phyloP scores from a whole-genome alignment of 2,113 vertebrate genomes.

The Gnathonemus echidnorhynchus region DNA sequence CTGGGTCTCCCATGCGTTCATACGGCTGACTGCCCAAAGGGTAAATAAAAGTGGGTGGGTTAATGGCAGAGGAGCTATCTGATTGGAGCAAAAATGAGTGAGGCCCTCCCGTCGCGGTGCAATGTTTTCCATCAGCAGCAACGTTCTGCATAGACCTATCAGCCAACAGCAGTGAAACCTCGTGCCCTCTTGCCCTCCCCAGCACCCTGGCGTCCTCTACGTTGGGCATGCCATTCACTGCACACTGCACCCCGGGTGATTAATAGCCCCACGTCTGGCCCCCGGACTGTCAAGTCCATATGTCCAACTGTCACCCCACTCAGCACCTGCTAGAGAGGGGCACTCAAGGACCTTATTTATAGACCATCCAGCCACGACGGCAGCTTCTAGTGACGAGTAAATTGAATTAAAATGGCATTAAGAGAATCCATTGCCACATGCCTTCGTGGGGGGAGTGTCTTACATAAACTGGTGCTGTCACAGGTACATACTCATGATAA shows the following conservation, averaged over 20 bases:
- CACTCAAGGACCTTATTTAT: not conserved
- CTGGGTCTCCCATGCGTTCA: not conserved
- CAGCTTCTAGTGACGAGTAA: not conserved
- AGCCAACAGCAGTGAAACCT: not conserved
- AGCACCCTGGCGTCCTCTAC: not conserved
- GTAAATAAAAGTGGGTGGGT: not conserved
- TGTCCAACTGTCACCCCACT: not conserved
- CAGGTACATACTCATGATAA: not conserved
- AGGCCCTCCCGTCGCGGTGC: not conserved
- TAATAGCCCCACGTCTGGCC: not conserved
- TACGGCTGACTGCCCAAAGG: not conserved
- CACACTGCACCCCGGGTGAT: not conserved
- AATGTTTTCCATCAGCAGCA: not conserved
- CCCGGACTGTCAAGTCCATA: not conserved
- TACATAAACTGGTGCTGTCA: not conserved
- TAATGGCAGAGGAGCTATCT: not conserved
- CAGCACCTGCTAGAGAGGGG: not conserved
- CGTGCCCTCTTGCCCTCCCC: not conserved
- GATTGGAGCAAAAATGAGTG: not conserved
- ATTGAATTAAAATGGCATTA: conserved; percentile 5
- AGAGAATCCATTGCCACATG: not conserved
- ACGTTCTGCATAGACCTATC: not conserved
- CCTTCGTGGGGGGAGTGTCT: not conserved
- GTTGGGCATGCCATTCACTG: not conserved
- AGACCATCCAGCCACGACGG: not conserved